Percentiles rank a stretch among this genome's conserved stretches.
Evolutionary conservation across 2,113 vertebrate genomes (phyloP).

Genomic region (Pyxicephalus adspersus): DNA sequence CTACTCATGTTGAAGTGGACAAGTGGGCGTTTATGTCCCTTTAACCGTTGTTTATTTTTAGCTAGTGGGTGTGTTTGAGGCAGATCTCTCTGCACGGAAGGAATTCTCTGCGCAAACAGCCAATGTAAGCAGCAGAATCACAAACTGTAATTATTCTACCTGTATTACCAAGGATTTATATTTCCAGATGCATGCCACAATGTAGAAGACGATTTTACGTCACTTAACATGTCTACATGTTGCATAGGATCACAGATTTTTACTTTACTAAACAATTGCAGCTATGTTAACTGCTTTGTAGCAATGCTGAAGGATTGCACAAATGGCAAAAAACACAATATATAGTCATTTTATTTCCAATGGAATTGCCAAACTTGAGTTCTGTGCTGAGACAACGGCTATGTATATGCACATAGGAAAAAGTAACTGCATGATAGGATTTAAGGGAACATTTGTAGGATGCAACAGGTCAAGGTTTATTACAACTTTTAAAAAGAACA

Average conservation of each 20-base stretch:
- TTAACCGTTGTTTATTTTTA: slow-evolving; percentile 48
- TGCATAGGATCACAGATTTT: background rate
- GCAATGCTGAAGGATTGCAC: too few species aligned
- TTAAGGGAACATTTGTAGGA: too few species aligned
- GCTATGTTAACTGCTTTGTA: background rate
- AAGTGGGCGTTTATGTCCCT: slow-evolving; percentile 30
- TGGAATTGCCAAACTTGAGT: too few species aligned
- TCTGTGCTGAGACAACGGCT: too few species aligned
- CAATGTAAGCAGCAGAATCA: slow-evolving; percentile 27
- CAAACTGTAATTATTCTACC: background rate
- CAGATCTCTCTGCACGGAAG: slow-evolving; percentile 33
- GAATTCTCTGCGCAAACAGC: slow-evolving; percentile 49
- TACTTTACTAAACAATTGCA: background rate
- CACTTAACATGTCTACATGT: background rate
- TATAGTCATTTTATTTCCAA: too few species aligned
- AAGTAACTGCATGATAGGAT: too few species aligned
- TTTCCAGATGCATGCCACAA: background rate
- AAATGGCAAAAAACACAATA: background rate
- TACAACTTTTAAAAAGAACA: too few species aligned
- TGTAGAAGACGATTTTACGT: too few species aligned
- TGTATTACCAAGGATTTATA: background rate
- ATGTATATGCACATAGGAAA: too few species aligned
- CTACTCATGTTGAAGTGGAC: slow-evolving; percentile 27
- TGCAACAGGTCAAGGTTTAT: too few species aligned
- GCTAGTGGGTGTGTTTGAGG: slow-evolving; percentile 45